phyloP scores from a whole-genome alignment of 2,888 invertebrate genomes.

The Lagria hirta region DNA sequence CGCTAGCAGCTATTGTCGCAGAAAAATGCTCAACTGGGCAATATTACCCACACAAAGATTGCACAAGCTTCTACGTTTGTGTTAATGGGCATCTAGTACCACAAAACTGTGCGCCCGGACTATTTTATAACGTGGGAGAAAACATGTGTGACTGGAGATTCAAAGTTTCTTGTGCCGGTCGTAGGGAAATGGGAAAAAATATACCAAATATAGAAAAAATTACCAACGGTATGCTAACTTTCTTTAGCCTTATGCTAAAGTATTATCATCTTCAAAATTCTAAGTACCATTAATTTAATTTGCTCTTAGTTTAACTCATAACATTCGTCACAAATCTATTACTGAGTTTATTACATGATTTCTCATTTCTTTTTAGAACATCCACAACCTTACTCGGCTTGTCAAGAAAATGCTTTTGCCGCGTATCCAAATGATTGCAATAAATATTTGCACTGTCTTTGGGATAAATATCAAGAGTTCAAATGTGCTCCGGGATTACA shows the following conservation, averaged over 20 bases:
- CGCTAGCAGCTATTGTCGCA: slow-evolving; percentile 22
- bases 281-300: too few species aligned
- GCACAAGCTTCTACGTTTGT: slow-evolving; percentile 76
- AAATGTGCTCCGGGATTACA: slow-evolving; percentile 72
- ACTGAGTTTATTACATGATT: too few species aligned
- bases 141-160: slow-evolving; percentile 76
- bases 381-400: slow-evolving; percentile 56
- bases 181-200: slow-evolving; percentile 39
- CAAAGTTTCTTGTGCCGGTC: slow-evolving; percentile 61
- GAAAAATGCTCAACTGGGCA: slow-evolving; percentile 66
- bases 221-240: too few species aligned
- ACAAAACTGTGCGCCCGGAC: slow-evolving; percentile 73
- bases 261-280: too few species aligned
- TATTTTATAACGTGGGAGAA: slow-evolving; percentile 69
- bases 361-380: slow-evolving; percentile 17
- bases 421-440: slow-evolving; percentile 69
- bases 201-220: too few species aligned
- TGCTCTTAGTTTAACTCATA: too few species aligned
- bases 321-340: too few species aligned
- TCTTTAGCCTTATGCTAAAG: neutral
- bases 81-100: slow-evolving; percentile 70
- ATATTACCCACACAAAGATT: slow-evolving; percentile 73
- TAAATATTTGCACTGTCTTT: slow-evolving; percentile 75
- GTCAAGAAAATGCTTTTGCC: slow-evolving; percentile 67
- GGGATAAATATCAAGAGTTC: slow-evolving; percentile 73